A percentile compares a stretch with the other conserved stretches of the same genome.
phyloP scores from a whole-genome alignment of 1,140 invertebrate species.

The Anoplolepis gracilipes region DNA sequence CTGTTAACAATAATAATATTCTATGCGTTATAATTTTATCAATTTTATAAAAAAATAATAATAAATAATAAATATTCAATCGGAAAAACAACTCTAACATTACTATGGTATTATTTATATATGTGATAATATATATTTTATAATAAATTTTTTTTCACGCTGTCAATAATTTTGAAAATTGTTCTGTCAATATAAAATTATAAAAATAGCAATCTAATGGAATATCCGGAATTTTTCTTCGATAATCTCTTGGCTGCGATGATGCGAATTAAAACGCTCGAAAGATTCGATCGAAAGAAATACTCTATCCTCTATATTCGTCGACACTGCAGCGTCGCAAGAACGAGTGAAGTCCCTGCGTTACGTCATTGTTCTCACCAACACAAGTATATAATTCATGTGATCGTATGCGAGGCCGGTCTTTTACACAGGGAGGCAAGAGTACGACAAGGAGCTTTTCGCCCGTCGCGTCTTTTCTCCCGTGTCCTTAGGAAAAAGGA shows the following conservation, averaged over 20 bases:
- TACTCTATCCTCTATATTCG: neutral
- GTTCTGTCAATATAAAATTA: neutral
- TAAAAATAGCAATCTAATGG: neutral
- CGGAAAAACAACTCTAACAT: neutral
- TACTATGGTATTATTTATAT: neutral
- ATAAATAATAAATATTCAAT: neutral
- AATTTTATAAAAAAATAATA: neutral
- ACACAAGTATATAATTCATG: constrained; percentile 20
- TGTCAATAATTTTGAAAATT: neutral
- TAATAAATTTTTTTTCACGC: neutral
- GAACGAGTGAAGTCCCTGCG: constrained; percentile 31
- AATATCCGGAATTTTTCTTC: neutral
- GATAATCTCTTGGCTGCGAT: neutral
- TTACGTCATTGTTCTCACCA: constrained; percentile 59
- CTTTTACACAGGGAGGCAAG: constrained; percentile 41
- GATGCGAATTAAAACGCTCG: neutral
- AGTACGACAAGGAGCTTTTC: constrained; percentile 48
- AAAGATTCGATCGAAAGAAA: neutral
- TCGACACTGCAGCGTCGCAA: neutral
- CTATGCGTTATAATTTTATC: neutral
- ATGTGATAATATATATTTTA: neutral
- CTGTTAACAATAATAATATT: constrained; percentile 4
- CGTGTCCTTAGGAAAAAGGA: constrained; percentile 67
- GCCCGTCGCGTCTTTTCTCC: constrained; percentile 36
- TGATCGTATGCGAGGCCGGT: constrained; percentile 20